Base-by-base conservation (phyloP, 2,797 vertebrate genomes). In the Smutsia gigantea region DNA sequence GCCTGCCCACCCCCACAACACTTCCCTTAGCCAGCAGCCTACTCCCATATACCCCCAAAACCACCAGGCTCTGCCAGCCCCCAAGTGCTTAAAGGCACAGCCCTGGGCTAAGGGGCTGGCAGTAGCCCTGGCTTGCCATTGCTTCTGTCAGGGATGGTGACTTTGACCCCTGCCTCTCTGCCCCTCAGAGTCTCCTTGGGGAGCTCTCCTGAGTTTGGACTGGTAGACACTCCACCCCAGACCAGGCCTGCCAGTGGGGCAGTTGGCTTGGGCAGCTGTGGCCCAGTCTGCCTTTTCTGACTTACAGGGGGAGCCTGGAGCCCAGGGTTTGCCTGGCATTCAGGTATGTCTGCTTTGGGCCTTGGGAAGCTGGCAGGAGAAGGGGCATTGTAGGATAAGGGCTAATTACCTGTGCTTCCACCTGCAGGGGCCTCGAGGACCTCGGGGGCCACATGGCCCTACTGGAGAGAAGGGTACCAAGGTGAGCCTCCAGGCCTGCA, bases 381-480 rank as follows among this genome's bases (percentile, higher is more conserved):
- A 25, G 51, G 49, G 61, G 10, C 42, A 0, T 39, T 81, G 51
- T 8, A 55, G 46, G 31, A 9, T 12, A 77, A 59, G 27, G 34
- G 46, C 63, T 55, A 14, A 2, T 63, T 83, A 59, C 75, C 9
- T 12, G 18, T 77, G 66, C 37, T 95, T 92, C 51, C 39, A 1
- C 93, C 95, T 93, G 29, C 96, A 99, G 99, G 99, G 99, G 75
- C 97, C 98, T 79, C 98, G 98, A 0, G 99, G 99, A 84, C 98
- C 99, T 13, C 99, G 98, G 68, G 99, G 99, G 63, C 98, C 98
- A 61, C 98, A 98, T 3, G 99, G 99, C 7, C 98, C 95, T 55
- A 19, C 74, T 0, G 99, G 99, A 71, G 98, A 98, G 84, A 99
- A 99, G 97, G 99, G 99, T 93, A 98, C 93, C 94, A 99, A 99